A percentile compares a stretch with the other conserved stretches of the same genome.
Conservation (phyloP, 2,888 invertebrate genomes). For the Uloborus plumipes region DNA sequence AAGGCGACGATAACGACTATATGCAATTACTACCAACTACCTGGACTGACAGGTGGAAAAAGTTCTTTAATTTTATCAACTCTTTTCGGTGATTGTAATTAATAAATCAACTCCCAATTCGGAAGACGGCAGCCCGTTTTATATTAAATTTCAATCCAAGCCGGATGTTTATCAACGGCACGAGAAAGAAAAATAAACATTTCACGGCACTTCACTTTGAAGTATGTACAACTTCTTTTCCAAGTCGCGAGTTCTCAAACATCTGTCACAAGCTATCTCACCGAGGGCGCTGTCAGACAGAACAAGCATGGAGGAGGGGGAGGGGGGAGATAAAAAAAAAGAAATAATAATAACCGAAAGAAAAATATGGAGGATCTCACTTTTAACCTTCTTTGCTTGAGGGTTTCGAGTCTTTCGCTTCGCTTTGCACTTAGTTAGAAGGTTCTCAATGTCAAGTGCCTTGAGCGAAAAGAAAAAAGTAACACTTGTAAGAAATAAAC, state of each 20-base stretch:
- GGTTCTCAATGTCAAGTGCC: conserved; percentile 38
- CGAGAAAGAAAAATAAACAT: neutral
- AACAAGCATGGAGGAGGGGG: neutral
- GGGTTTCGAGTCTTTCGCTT: conserved; percentile 32
- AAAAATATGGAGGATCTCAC: conserved; percentile 10
- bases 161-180: no score
- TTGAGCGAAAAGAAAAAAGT: conserved; percentile 23
- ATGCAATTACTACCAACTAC: no score
- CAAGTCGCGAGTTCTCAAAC: conserved; percentile 36
- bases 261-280: conserved; percentile 52
- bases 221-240: neutral
- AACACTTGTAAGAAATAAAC: neutral
- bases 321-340: neutral
- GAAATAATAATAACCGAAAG: neutral
- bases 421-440: conserved; percentile 48
- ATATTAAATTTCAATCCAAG: no score
- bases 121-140: no score
- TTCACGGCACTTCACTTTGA: conserved; percentile 3
- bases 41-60: no score
- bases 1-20: no score
- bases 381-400: conserved; percentile 26
- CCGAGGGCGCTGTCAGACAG: conserved; percentile 32
- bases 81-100: no score
- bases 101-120: no score
- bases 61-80: no score